Percentiles rank a stretch among this genome's conserved stretches.
Evolutionary conservation across 2,797 vertebrate genomes (phyloP).

Genomic region (Sebastes melanostomus): DNA sequence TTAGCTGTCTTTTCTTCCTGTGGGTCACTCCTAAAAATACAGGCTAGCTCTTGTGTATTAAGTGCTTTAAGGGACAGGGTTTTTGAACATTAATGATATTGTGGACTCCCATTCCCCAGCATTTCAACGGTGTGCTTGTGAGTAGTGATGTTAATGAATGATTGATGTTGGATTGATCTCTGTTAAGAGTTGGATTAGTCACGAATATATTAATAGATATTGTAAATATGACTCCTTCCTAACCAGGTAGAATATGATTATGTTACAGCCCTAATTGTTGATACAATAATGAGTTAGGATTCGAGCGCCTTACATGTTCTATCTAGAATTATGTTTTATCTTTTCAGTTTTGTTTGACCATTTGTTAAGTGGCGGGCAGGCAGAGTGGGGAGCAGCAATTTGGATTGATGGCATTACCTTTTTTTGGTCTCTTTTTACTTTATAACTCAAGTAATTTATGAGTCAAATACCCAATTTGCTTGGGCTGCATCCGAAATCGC

Average conservation of each 20-base stretch:
- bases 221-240: background rate
- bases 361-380: background rate
- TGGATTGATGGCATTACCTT: background rate
- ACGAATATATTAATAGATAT: background rate
- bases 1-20: slow-evolving; percentile 65
- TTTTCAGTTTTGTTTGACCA: background rate
- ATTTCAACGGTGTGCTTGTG: slow-evolving; percentile 6
- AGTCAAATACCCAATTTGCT: background rate
- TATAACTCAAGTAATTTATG: background rate
- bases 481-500: too few species aligned
- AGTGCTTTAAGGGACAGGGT: slow-evolving; percentile 32
- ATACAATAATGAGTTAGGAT: background rate
- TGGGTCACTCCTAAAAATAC: slow-evolving; percentile 77
- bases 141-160: slow-evolving; percentile 16
- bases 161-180: slow-evolving; percentile 23
- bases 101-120: background rate
- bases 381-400: background rate
- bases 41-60: slow-evolving; percentile 48
- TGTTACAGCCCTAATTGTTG: background rate
- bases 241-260: background rate
- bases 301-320: background rate
- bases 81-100: slow-evolving; percentile 11
- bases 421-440: background rate
- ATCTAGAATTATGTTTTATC: background rate
- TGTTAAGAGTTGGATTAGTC: background rate